These are phyloP conservation scores for Seriola dumerili DNA, from an alignment of 2,113 vertebrate species.

Conservation along the genomic window DNA sequence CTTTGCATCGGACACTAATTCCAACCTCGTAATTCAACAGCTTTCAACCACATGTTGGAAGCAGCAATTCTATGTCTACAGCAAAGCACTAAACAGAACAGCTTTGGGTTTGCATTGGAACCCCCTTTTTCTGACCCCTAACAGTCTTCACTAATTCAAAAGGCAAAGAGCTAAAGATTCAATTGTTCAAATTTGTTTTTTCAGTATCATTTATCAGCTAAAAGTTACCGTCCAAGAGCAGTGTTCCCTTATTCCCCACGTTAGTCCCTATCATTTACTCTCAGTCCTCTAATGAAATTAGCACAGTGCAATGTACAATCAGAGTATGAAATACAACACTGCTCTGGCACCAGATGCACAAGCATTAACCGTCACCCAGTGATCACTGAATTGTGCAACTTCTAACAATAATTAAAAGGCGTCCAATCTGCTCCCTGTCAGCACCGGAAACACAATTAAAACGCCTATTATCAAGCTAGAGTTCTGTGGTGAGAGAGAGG, in stretches of 20 bases:
- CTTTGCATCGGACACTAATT: constrained; percentile 36
- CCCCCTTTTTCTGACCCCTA: neutral
- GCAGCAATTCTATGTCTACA: constrained; percentile 15
- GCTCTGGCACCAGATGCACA: constrained; percentile 53
- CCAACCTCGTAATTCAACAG: constrained; percentile 33
- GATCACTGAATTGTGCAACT: constrained; percentile 65
- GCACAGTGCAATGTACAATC: constrained; percentile 33
- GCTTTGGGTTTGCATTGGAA: constrained; percentile 23
- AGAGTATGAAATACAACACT: constrained; percentile 55
- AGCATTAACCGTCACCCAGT: constrained; percentile 60
- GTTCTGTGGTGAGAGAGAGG: constrained; percentile 40
- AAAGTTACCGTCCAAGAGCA: neutral
- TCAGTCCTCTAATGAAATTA: constrained; percentile 46
- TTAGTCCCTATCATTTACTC: constrained; percentile 59
- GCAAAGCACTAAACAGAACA: constrained; percentile 23
- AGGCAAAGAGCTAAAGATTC: neutral
- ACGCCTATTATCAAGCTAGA: constrained; percentile 57
- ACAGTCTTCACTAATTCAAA: neutral
- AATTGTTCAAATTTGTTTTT: neutral
- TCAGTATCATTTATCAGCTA: neutral
- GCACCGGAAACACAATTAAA: constrained; percentile 71
- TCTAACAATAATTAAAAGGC: constrained; percentile 79
- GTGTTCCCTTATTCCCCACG: constrained; percentile 12
- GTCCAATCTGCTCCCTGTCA: constrained; percentile 68
- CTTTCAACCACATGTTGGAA: constrained; percentile 60